Conservation (phyloP, 2,797 vertebrate species). For the Streptopelia turtur region DNA sequence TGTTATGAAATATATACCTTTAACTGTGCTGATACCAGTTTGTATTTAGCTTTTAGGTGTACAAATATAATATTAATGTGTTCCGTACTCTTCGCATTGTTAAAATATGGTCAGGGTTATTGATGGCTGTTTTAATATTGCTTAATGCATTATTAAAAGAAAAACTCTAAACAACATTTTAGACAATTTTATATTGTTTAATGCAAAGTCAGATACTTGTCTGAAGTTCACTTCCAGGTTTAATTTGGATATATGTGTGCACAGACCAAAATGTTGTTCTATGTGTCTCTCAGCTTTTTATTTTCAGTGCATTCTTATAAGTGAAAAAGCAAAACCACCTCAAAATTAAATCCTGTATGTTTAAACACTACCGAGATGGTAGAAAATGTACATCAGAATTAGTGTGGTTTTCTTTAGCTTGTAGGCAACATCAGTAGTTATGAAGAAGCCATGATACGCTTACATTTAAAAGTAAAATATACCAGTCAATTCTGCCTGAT, state of each 20-base stretch:
- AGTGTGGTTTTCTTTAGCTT: background rate
- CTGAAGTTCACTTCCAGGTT: background rate
- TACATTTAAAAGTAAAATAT: background rate
- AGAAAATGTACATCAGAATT: background rate
- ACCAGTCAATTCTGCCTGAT: background rate
- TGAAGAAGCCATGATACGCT: background rate
- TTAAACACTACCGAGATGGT: background rate
- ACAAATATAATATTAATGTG: background rate
- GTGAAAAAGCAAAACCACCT: background rate
- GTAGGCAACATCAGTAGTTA: background rate
- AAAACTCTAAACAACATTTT: background rate
- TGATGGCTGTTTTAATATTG: background rate
- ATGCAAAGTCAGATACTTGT: background rate
- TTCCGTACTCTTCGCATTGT: background rate
- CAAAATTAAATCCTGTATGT: background rate
- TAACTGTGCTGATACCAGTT: background rate
- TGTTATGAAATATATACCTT: background rate
- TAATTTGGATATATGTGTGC: background rate
- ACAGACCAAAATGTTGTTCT: background rate
- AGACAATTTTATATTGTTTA: background rate
- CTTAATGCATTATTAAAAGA: background rate
- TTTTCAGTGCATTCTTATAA: background rate
- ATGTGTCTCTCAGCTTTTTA: background rate
- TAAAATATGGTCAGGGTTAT: background rate
- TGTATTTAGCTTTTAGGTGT: background rate